Conservation (phyloP, 92 coral and sea anemone species). For the Epizoanthus fatuus region DNA sequence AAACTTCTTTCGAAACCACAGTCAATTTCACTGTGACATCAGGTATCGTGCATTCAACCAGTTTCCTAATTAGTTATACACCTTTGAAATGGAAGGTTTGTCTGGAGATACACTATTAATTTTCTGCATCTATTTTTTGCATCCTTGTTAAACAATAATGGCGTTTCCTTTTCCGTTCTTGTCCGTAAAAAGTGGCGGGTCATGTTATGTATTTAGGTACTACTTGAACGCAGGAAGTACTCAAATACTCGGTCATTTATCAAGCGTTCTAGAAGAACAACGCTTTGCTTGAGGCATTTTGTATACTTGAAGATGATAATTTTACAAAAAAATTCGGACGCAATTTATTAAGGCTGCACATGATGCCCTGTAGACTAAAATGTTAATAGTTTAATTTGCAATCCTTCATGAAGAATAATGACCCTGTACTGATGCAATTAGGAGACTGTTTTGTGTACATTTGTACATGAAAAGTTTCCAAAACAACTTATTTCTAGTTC, state of each 20-base stretch:
- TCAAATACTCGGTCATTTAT: neutral
- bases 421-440: neutral
- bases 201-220: neutral
- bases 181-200: neutral
- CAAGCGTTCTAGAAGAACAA: too few relatives aligned
- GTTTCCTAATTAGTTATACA: too few relatives aligned
- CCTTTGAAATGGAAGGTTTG: neutral
- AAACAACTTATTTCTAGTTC: constrained; percentile 21
- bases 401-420: too few relatives aligned
- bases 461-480: neutral
- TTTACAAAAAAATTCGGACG: too few relatives aligned
- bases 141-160: constrained; percentile 1
- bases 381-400: too few relatives aligned
- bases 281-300: too few relatives aligned
- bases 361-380: too few relatives aligned
- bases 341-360: too few relatives aligned
- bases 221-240: constrained; percentile 21
- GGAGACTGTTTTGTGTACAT: neutral
- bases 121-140: constrained; percentile 18
- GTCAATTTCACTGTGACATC: too few relatives aligned
- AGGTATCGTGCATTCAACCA: too few relatives aligned
- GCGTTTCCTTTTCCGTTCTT: constrained; percentile 29
- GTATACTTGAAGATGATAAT: too few relatives aligned
- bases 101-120: constrained; percentile 19
- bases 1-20: too few relatives aligned